Evolutionary conservation across 2,888 invertebrate genomes (phyloP).

Genomic region (Polia nebulosa): DNA sequence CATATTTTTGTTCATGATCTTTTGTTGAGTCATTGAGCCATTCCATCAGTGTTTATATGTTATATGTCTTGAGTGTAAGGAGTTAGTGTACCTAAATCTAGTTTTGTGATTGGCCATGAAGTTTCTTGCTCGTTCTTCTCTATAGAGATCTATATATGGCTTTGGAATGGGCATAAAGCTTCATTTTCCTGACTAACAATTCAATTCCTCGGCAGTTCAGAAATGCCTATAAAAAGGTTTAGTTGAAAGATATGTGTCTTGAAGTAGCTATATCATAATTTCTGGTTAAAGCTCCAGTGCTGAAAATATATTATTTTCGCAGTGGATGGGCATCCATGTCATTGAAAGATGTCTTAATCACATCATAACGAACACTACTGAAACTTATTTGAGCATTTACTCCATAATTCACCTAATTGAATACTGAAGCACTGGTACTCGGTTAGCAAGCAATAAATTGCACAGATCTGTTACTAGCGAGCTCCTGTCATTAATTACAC

Average conservation of each 20-base stretch:
- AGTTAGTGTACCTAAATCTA: no score
- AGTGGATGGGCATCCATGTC: no score
- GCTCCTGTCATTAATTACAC: conserved; percentile 8
- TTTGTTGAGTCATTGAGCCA: background rate
- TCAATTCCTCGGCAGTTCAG: background rate
- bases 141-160: background rate
- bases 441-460: background rate
- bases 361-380: background rate
- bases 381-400: background rate
- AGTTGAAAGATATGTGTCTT: background rate
- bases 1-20: conserved; percentile 3
- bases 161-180: background rate
- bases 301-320: background rate
- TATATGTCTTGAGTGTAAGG: background rate
- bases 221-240: background rate
- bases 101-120: background rate
- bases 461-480: background rate
- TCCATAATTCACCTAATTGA: background rate
- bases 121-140: background rate
- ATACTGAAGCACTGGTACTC: background rate
- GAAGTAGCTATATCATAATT: background rate
- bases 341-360: background rate
- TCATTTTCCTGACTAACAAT: background rate
- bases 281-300: background rate
- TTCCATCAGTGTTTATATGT: conserved; percentile 7